A percentile compares a stretch with the other conserved stretches of the same genome.
phyloP scores from a whole-genome alignment of 2,797 vertebrate species.

The Carapus acus region DNA sequence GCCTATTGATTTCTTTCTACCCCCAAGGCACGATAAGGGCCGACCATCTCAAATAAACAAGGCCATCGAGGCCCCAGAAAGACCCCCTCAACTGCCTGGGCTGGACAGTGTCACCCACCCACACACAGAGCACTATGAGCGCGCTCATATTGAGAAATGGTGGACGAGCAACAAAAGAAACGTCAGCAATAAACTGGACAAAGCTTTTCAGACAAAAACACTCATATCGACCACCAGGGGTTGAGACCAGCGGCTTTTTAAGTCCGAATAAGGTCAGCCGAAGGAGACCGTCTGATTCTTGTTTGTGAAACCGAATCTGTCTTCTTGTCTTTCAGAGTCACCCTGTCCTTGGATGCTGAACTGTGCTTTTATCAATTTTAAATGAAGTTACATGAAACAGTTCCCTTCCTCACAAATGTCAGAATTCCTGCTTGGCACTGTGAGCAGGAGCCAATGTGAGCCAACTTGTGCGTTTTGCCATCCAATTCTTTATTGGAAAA shows the following conservation, averaged over 20 bases:
- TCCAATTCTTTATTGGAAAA: slow-evolving; percentile 4
- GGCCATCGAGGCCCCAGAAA: slow-evolving; percentile 64
- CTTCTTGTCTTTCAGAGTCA: slow-evolving; percentile 28
- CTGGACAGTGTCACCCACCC: slow-evolving; percentile 57
- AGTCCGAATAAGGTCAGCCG: slow-evolving; percentile 51
- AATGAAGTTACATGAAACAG: slow-evolving; percentile 10
- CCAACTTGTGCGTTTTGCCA: slow-evolving; percentile 8
- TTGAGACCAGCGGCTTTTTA: slow-evolving; percentile 57
- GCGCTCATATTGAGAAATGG: slow-evolving; percentile 19
- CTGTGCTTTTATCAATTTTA: slow-evolving; percentile 25
- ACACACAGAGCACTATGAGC: not conserved
- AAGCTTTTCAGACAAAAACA: slow-evolving; percentile 67
- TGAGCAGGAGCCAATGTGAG: slow-evolving; percentile 47
- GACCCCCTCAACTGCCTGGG: slow-evolving; percentile 62
- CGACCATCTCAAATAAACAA: slow-evolving; percentile 71
- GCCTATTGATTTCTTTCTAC: slow-evolving; percentile 64
- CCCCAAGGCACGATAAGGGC: slow-evolving; percentile 67
- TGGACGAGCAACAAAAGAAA: slow-evolving; percentile 43
- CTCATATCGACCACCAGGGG: slow-evolving; percentile 57
- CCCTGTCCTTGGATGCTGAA: slow-evolving; percentile 26
- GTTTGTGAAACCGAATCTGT: slow-evolving; percentile 42
- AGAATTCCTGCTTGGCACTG: slow-evolving; percentile 3
- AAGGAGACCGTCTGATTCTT: slow-evolving; percentile 29
- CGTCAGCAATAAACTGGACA: slow-evolving; percentile 65
- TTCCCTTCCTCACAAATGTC: slow-evolving; percentile 7